These are phyloP conservation scores for Tetanocera ferruginea DNA, from an alignment of 2,888 invertebrate genomes.

Conservation along the genomic window DNA sequence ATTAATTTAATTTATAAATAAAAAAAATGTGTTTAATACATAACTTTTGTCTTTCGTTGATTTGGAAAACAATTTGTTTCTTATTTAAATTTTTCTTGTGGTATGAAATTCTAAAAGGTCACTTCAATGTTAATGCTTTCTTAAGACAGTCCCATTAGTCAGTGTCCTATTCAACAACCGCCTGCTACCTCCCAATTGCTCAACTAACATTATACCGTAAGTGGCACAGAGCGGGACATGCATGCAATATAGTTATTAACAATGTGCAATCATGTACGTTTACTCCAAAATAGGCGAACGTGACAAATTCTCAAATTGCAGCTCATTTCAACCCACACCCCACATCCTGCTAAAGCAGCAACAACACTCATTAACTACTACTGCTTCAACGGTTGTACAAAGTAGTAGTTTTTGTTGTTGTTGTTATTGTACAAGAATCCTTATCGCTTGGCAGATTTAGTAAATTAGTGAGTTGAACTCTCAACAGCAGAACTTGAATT, in stretches of 20 bases:
- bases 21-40: too few relatives aligned
- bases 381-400: conserved; percentile 31
- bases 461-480: background rate
- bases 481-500: background rate
- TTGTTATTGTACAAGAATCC: conserved; percentile 31
- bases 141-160: too few relatives aligned
- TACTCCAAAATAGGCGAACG: conserved; percentile 66
- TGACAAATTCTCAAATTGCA: conserved; percentile 63
- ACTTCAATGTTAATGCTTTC: too few relatives aligned
- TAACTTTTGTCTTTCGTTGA: too few relatives aligned
- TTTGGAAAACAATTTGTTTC: too few relatives aligned
- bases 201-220: background rate
- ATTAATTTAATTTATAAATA: too few relatives aligned
- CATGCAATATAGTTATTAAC: conserved; percentile 62
- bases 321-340: conserved; percentile 32
- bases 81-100: too few relatives aligned
- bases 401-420: background rate
- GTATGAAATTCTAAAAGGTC: too few relatives aligned
- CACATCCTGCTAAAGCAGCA: conserved; percentile 8
- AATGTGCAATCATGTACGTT: conserved; percentile 65
- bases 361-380: conserved; percentile 29
- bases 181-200: background rate
- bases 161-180: too few relatives aligned
- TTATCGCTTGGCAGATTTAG: background rate
- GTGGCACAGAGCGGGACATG: conserved; percentile 8